Base-by-base conservation (phyloP, 2,113 vertebrate genomes). In the Oncorhynchus tshawytscha region DNA sequence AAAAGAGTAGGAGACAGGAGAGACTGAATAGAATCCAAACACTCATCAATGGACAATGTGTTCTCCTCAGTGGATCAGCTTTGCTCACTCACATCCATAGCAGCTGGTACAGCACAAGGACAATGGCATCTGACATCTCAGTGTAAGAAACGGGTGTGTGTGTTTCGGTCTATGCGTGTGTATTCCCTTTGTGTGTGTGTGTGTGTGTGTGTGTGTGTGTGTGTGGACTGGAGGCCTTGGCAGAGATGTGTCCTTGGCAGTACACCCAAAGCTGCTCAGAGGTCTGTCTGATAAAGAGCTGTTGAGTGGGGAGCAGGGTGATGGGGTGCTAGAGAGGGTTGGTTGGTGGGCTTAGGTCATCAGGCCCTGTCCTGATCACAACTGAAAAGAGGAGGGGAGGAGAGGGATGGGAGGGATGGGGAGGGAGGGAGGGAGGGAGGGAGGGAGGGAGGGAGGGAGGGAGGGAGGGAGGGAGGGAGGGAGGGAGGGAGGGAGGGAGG, bases 11-110 rank as follows among this genome's bases (percentile, higher is more conserved):
- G 22, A 31, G 64, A 64, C 60, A 67, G 60, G 9, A 24, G n/a
- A 24, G n/a, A 64, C n/a, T 20, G 60, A 64, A 24, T 62, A 24
- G 24, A 20, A 24, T 24, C 67, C 16, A 76, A 76, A 54, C 31
- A 6, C 39, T 45, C 39, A 45, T 45, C 39, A 45, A 45, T 45
- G 39, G 9, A 11, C 39, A 45, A 45, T 45, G 39, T 45, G 39
- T 45, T 45, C 39, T 45, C 39, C 39, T 67, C 25, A 71, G 15
- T 54, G 7, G 3, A 51, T 54, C 15, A 39, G 29, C 49, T 45
- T 15, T 29, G 62, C 76, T 67, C 69, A 25, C 62, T 45, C 76
- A 5, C 64, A 77, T 81, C 25, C 31, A 29, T 54, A 57, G 72
- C 81, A 82, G 62, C 78, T 78, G 70, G 39, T 57, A n/a, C 3